A percentile compares a stretch with the other conserved stretches of the same genome.
phyloP scores from a whole-genome alignment of 1,140 invertebrate species.

The Drosophila novamexicana region DNA sequence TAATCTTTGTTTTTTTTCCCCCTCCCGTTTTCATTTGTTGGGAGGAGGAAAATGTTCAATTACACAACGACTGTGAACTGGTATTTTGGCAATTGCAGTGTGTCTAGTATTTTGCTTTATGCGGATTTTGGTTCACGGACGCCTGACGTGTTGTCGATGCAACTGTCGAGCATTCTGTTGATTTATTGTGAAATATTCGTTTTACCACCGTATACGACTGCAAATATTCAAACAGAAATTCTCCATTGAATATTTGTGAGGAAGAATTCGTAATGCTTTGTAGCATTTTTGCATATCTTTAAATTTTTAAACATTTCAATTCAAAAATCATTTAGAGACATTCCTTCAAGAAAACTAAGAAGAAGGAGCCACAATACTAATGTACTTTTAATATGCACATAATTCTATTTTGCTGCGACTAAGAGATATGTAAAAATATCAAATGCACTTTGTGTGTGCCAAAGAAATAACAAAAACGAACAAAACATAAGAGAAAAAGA shows the following conservation, averaged over 20 bases:
- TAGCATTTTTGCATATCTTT: background rate
- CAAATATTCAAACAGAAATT: slow-evolving; percentile 3
- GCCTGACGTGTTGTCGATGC: slow-evolving; percentile 37
- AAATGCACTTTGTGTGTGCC: slow-evolving; percentile 10
- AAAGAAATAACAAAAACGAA: slow-evolving; percentile 34
- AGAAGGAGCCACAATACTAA: slow-evolving; percentile 46
- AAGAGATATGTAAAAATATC: slow-evolving; percentile 18
- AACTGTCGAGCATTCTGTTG: slow-evolving; percentile 60
- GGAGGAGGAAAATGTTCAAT: slow-evolving; percentile 9
- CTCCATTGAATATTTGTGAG: background rate
- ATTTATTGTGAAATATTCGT: slow-evolving; percentile 60
- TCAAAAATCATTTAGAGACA: slow-evolving; percentile 15
- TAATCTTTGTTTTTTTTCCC: slow-evolving; percentile 15
- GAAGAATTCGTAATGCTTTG: background rate
- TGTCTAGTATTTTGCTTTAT: background rate
- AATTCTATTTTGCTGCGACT: slow-evolving; percentile 45
- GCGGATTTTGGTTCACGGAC: slow-evolving; percentile 12
- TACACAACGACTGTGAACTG: slow-evolving; percentile 46
- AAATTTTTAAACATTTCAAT: background rate
- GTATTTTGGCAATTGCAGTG: slow-evolving; percentile 29
- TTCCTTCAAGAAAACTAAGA: slow-evolving; percentile 1
- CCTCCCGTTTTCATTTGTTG: slow-evolving; percentile 1
- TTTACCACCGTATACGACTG: background rate
- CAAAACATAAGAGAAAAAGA: slow-evolving; percentile 1
- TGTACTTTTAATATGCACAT: slow-evolving; percentile 76